phyloP scores from a whole-genome alignment of 2,888 invertebrate species.

The Philhelius pedissequus region DNA sequence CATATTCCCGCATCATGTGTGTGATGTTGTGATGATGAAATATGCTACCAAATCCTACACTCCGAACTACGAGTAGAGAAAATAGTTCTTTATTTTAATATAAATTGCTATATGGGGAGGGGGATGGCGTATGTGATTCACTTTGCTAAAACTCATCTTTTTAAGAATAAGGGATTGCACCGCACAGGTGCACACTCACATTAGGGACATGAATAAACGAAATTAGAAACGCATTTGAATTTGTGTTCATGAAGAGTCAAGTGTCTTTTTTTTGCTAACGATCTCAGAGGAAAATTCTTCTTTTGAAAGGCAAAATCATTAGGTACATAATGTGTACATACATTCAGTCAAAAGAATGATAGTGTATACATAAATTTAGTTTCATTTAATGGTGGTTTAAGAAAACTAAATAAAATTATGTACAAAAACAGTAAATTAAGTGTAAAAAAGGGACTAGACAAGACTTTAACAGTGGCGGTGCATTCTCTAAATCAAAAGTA shows the following conservation, averaged over 20 bases:
- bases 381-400: constrained; percentile 22
- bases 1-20: constrained; percentile 8
- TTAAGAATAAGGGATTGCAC: neutral
- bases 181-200: neutral
- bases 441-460: constrained; percentile 10
- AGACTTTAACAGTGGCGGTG: constrained; percentile 23
- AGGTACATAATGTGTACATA: neutral
- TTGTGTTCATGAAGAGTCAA: constrained; percentile 1
- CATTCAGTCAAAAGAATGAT: constrained; percentile 22
- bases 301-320: constrained; percentile 50
- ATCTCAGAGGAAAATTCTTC: constrained; percentile 29
- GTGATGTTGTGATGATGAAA: constrained; percentile 11
- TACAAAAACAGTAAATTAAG: constrained; percentile 13
- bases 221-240: constrained; percentile 67
- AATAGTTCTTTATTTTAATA: constrained; percentile 31
- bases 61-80: constrained; percentile 6
- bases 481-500: neutral
- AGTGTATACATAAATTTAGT: neutral
- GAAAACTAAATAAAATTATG: constrained; percentile 50
- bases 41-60: no score
- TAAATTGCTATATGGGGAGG: neutral
- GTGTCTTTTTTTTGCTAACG: neutral
- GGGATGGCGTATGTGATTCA: neutral
- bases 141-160: neutral
- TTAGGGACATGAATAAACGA: constrained; percentile 54